Percentiles rank a stretch among this genome's conserved stretches.
Conservation (phyloP, 1,140 invertebrate species). For the Drosophila virilis region DNA sequence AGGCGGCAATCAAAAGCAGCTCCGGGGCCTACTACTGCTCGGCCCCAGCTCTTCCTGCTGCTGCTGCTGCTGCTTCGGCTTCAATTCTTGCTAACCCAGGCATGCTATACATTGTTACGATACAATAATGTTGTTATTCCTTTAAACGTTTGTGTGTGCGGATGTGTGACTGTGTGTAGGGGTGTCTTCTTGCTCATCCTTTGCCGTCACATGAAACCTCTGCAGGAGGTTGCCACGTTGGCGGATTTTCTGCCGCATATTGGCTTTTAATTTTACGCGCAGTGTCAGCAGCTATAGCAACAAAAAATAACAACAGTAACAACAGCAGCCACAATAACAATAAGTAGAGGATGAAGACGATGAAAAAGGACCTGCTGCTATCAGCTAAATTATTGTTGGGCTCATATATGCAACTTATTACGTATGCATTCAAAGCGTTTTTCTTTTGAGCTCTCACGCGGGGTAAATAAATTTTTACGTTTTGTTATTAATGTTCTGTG, state of each 20-base stretch:
- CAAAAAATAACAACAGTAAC: conserved; percentile 7
- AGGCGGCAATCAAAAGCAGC: conserved; percentile 59
- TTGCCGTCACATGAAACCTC: conserved; percentile 33
- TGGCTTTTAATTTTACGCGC: conserved; percentile 77
- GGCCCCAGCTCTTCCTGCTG: not conserved
- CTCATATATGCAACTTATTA: conserved; percentile 22
- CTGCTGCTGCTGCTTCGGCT: conserved; percentile 3
- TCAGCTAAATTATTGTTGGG: conserved; percentile 46
- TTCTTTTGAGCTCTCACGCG: not conserved
- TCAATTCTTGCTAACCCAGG: conserved; percentile 15
- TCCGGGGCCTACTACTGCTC: not conserved
- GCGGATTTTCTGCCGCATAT: conserved; percentile 74
- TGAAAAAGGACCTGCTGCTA: conserved; percentile 24
- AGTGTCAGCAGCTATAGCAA: conserved; percentile 63
- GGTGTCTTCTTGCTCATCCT: conserved; percentile 17
- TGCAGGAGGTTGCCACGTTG: conserved; percentile 58
- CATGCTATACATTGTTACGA: conserved; percentile 47
- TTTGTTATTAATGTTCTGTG: conserved; percentile 49
- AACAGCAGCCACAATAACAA: conserved; percentile 12
- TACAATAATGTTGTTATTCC: conserved; percentile 55
- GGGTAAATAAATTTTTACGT: conserved; percentile 48
- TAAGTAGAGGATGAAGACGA: not conserved
- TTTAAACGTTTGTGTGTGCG: conserved; percentile 8
- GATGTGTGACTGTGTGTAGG: not conserved
- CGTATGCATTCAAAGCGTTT: conserved; percentile 14